Percentiles rank a stretch among this genome's conserved stretches.
Evolutionary conservation across 35 echinoderm and acorn worm genomes (phyloP).

Genomic region (Apostichopus japonicus): DNA sequence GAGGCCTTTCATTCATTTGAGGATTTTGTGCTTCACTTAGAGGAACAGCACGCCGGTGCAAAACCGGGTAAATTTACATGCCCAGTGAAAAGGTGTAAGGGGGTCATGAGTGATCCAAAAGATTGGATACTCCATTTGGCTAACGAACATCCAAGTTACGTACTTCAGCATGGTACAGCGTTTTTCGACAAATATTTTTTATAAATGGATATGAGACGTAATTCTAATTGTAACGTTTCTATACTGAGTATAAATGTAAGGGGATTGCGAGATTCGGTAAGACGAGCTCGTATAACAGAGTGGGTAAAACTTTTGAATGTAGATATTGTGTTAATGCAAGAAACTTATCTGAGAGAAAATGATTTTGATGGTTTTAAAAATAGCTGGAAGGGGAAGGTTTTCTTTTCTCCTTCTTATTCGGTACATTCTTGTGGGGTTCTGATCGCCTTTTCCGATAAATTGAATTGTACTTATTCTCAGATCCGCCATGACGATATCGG

Average conservation of each 20-base stretch:
- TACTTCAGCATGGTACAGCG: background rate
- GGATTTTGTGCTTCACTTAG: too few species aligned
- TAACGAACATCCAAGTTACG: background rate
- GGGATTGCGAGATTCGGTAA: too few species aligned
- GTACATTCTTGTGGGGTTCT: background rate
- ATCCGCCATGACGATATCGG: background rate
- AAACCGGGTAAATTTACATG: background rate
- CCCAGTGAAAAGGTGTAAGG: background rate
- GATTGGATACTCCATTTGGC: background rate
- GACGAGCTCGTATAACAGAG: too few species aligned
- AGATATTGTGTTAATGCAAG: too few species aligned
- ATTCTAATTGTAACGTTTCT: too few species aligned
- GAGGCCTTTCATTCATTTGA: too few species aligned
- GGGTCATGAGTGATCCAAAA: background rate
- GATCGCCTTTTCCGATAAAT: background rate
- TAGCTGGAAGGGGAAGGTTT: background rate
- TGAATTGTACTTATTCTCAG: background rate
- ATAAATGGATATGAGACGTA: too few species aligned
- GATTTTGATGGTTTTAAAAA: slow-evolving; percentile 10
- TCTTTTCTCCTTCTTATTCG: background rate
- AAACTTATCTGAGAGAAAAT: too few species aligned
- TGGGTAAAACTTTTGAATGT: too few species aligned
- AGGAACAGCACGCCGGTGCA: background rate
- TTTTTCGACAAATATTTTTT: background rate
- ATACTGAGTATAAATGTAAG: too few species aligned